Conservation (phyloP, 2,113 vertebrate species). For the Pipra filicauda region DNA sequence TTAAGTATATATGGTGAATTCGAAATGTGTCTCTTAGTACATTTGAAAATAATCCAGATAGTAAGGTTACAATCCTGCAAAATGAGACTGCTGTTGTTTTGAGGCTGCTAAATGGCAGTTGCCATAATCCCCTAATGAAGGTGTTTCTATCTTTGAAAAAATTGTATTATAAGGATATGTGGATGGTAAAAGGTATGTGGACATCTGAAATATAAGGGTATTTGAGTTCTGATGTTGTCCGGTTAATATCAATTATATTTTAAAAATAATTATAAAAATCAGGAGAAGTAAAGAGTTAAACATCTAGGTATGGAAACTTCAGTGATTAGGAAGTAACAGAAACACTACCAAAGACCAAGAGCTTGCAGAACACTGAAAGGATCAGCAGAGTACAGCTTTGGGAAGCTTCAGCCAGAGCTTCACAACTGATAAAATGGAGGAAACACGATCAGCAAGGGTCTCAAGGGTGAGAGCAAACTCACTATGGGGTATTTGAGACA, state of each 20-base stretch:
- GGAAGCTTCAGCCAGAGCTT: neutral
- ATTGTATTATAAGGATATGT: neutral
- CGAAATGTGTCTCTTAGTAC: neutral
- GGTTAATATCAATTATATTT: neutral
- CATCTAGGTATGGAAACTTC: neutral
- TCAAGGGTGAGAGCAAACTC: neutral
- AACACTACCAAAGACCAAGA: neutral
- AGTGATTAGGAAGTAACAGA: neutral
- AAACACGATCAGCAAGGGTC: fast-evolving
- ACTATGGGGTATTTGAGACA: neutral
- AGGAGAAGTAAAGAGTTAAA: neutral
- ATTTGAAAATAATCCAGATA: neutral
- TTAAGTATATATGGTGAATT: neutral
- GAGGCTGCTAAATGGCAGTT: neutral
- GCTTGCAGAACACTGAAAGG: neutral
- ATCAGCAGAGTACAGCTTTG: neutral
- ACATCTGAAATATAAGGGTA: neutral
- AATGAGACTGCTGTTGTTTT: neutral
- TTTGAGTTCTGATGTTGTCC: neutral
- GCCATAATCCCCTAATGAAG: neutral
- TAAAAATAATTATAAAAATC: neutral
- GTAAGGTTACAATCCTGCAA: neutral
- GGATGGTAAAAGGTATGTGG: neutral
- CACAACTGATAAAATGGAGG: neutral
- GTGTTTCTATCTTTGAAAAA: neutral